These are phyloP conservation scores for Macrosiphum euphorbiae DNA, from an alignment of 2,888 invertebrate species.

Conservation along the genomic window DNA sequence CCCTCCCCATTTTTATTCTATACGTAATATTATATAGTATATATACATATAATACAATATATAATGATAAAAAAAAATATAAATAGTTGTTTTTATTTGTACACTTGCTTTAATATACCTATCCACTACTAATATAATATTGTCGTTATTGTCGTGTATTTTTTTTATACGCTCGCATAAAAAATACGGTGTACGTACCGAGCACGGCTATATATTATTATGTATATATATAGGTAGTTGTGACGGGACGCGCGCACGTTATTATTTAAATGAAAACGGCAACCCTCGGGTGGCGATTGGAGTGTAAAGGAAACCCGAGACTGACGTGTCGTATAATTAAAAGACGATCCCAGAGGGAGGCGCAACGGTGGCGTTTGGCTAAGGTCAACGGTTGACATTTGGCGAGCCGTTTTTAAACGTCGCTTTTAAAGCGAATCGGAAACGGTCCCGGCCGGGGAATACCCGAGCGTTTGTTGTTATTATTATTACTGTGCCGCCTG, in stretches of 20 bases:
- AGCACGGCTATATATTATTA: background rate
- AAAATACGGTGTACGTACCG: background rate
- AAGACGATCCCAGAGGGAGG: constrained; percentile 57
- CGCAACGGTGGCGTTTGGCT: constrained; percentile 38
- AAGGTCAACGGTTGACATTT: constrained; percentile 65
- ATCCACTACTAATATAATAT: background rate
- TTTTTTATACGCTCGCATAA: background rate
- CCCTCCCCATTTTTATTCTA: constrained; percentile 8
- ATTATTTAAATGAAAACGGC: constrained; percentile 63
- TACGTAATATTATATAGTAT: background rate
- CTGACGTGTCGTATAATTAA: constrained; percentile 64
- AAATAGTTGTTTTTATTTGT: background rate
- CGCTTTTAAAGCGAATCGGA: constrained; percentile 64
- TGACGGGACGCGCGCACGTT: background rate
- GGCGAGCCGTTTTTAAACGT: constrained; percentile 60
- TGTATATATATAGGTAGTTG: background rate
- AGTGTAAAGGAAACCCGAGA: constrained; percentile 63
- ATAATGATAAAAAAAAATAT: background rate
- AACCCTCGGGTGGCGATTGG: constrained; percentile 43
- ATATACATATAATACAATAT: background rate
- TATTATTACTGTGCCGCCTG: background rate
- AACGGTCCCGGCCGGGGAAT: constrained; percentile 61
- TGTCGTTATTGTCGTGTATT: background rate
- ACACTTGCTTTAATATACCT: background rate
- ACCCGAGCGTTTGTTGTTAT: background rate